Evolutionary conservation across 2,888 invertebrate species (phyloP), one percentile per base, ranked within the genome.

Genomic region (Torymus aiolomorphi): DNA sequence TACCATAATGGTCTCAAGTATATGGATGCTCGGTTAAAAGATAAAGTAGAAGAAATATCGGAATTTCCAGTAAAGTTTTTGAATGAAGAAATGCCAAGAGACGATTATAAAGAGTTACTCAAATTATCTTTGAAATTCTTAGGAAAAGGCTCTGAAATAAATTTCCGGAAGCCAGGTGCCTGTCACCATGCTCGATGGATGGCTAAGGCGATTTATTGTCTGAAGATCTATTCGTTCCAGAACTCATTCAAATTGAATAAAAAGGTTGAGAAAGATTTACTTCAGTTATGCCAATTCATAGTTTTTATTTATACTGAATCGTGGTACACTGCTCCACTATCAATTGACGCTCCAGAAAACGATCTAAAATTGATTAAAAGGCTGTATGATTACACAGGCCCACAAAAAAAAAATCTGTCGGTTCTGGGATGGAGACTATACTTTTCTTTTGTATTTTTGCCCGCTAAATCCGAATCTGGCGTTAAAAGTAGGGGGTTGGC

Each of bases 121-220:
- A 78, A 83, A 62, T 76, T 86, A 61, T n/a, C n/a, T n/a, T n/a
- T n/a, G n/a, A n/a, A n/a, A n/a, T n/a, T n/a, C n/a, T n/a, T n/a
- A n/a, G n/a, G n/a, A n/a, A n/a, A n/a, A n/a, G n/a, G n/a, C n/a
- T n/a, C n/a, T n/a, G n/a, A 51, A 85, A n/a, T n/a, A n/a, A n/a
- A n/a, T n/a, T n/a, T n/a, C n/a, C n/a, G n/a, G n/a, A n/a, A n/a
- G n/a, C n/a, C n/a, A n/a, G n/a, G n/a, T n/a, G n/a, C n/a, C n/a
- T n/a, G n/a, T n/a, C n/a, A n/a, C n/a, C n/a, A n/a, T 75, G 85
- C 85, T 49, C 76, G 85, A n/a, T 87, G 86, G 84, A 84, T 86
- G 83, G 66, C 83, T 12, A 86, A 85, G 78, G 84, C 82, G 1
- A 84, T 85, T 63, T 86, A 85, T 71, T 79, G 72, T 18, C 80